Base-by-base conservation (phyloP, 2,797 vertebrate genomes). In the Todus mexicanus region DNA sequence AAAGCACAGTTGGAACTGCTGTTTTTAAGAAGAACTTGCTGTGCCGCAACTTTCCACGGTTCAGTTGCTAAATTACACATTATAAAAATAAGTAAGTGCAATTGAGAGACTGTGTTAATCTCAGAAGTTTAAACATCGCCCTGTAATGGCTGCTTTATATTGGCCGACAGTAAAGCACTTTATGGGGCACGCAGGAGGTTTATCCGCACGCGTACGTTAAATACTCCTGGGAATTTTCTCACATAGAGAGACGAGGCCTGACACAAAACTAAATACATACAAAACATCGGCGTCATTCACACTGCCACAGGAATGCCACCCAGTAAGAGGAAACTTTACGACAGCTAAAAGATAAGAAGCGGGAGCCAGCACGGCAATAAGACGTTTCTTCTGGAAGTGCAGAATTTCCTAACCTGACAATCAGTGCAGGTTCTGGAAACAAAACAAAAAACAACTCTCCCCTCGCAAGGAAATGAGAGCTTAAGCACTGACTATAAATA, bases 21-120 rank as follows among this genome's bases (percentile, higher is more conserved):
- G 86, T 56, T 89, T 89, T 93, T 73, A 72, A 87, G 91, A 57
- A 65, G 61, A 47, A 50, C 37, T 91, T 59, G 63, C 68, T 69
- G 71, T 60, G 60, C 77, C 76, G 42, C 72, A 94, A 94, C 93
- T 96, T 93, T 88, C 83, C 94, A 95, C 38, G 73, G 95, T 92
- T 94, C 82, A 93, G 96, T 91, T 95, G 94, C 95, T 97, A 97
- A 97, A 97, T 97, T 90, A 95, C 94, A 93, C 93, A 96, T 97
- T 96, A 97, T 97, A 97, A 97, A 97, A 97, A 92, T 84, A 95
- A 93, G 92, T 92, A 91, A 96, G 96, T 81, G 95, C 92, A 90
- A 93, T 90, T 82, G 87, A 95, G 87, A 95, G 95, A 85, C 92
- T 89, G 75, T 85, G 94, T 86, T 97, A 90, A 94, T 96, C 96